Evolutionary conservation across 2,797 vertebrate species (phyloP).

Genomic region (Melanotaenia pygmaea): DNA sequence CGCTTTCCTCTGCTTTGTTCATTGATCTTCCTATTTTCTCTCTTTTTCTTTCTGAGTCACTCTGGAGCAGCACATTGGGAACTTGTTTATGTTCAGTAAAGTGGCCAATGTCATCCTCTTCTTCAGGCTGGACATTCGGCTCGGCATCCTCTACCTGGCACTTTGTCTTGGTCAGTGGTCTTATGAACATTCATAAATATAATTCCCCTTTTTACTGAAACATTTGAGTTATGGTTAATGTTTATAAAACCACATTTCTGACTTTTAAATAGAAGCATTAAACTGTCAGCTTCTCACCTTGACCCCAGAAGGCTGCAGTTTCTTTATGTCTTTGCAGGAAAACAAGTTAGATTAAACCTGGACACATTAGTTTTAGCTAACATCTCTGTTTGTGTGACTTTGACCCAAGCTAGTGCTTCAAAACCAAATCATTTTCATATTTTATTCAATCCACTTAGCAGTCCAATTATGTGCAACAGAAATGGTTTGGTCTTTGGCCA

Average conservation of each 20-base stretch:
- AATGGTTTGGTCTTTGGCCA: neutral
- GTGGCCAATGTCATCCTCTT: constrained; percentile 95
- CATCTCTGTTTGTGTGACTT: neutral
- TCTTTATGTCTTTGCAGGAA: neutral
- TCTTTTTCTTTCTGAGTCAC: constrained; percentile 81
- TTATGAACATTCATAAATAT: neutral
- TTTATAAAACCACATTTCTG: neutral
- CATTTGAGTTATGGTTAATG: neutral
- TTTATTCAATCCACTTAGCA: neutral
- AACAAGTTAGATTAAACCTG: too few relatives aligned
- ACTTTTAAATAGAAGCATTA: neutral
- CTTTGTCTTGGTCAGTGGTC: constrained; percentile 90
- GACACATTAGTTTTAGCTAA: neutral
- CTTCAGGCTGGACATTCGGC: constrained; percentile 93
- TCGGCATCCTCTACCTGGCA: constrained; percentile 91
- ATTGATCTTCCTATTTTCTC: constrained; percentile 14
- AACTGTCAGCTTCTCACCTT: neutral
- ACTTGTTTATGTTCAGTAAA: constrained; percentile 97
- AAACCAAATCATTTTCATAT: neutral
- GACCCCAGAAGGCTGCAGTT: neutral
- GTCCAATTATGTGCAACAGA: neutral
- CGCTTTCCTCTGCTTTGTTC: neutral
- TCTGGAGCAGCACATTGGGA: constrained; percentile 93
- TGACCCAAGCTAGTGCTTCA: neutral
- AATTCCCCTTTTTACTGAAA: neutral